Conservation (phyloP, 2,888 invertebrate genomes). For the Cotesia congregata region DNA sequence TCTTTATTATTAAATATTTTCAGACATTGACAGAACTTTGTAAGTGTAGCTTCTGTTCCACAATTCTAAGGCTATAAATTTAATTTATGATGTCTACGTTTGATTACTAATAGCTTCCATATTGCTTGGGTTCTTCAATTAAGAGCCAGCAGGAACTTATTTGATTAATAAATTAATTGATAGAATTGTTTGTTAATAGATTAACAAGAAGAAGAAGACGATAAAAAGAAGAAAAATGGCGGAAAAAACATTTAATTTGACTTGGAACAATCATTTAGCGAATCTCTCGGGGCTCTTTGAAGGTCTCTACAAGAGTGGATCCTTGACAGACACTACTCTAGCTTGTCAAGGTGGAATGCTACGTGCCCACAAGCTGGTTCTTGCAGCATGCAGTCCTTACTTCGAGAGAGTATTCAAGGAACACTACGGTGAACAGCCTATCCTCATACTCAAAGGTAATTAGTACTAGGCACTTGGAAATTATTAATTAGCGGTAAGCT, state of each 20-base stretch:
- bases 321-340: constrained; percentile 80
- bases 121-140: not conserved
- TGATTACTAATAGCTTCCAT: constrained; percentile 21
- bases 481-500: not conserved
- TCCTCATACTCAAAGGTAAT: constrained; percentile 76
- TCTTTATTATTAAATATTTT: constrained; percentile 25
- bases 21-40: constrained; percentile 8
- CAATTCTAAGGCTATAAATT: not conserved
- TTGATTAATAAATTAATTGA: not conserved
- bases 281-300: constrained; percentile 80
- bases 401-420: constrained; percentile 83
- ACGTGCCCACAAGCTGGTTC: constrained; percentile 80
- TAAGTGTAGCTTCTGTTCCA: not conserved
- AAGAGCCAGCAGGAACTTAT: not conserved
- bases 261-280: constrained; percentile 82
- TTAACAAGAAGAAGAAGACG: not conserved
- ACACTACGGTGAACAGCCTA: constrained; percentile 82
- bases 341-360: constrained; percentile 81
- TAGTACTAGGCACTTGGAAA: not conserved
- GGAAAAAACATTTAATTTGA: constrained; percentile 79
- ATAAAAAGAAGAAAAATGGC: constrained; percentile 66
- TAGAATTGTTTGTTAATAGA: not conserved
- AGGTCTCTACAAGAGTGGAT: constrained; percentile 78
- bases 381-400: constrained; percentile 83
- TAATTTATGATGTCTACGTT: constrained; percentile 4